Evolutionary conservation across 2,797 vertebrate genomes (phyloP), one percentile per base, ranked within the genome.

Genomic region (Sebastiscus tertius): DNA sequence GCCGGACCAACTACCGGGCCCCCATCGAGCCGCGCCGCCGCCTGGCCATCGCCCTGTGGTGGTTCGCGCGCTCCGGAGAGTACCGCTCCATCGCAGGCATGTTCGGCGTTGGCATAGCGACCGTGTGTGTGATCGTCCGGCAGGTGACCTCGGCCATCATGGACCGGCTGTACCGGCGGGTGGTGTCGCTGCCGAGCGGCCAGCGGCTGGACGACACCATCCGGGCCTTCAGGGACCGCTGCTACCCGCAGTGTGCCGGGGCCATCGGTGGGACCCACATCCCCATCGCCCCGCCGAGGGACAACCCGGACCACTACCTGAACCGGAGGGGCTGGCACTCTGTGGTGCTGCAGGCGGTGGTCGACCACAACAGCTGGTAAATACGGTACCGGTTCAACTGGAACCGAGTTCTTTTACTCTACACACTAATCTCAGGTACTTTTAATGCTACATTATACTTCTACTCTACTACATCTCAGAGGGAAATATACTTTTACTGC

Each of bases 161-260:
- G 65, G 79, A 84, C 54, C 79, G 72, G 12, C 79, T 91, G 12
- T 76, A 83, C 9, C 52, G 14, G 3, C 64, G 76, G 13, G 85
- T 67, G 27, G 83, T 91, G 77, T 62, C 82, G 16, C 80, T 89
- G 0, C 89, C 87, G 9, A 52, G 27, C 24, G 89, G 81, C 1
- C 62, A 20, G 59, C 58, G 55, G 34, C 84, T 93, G 72, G 86
- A 89, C 8, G 78, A 64, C 6, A 78, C 81, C 4, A 8, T 89
- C 12, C n/a, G 22, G 1, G 90, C 58, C 31, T 90, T 92, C 70
- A 60, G 12, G 29, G 78, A 73, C 42, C 84, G 80, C n/a, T 71
- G 87, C 65, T 91, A 87, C 84, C 87, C 85, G 18, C 87, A 85
- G 88, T 92, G 90, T 2, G 90, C 80, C 3, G 89, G 91, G 8